Evolutionary conservation across 53 echinoderm and acorn worm genomes (phyloP), one percentile per base, ranked within the genome.

Genomic region (Henricia sp.): DNA sequence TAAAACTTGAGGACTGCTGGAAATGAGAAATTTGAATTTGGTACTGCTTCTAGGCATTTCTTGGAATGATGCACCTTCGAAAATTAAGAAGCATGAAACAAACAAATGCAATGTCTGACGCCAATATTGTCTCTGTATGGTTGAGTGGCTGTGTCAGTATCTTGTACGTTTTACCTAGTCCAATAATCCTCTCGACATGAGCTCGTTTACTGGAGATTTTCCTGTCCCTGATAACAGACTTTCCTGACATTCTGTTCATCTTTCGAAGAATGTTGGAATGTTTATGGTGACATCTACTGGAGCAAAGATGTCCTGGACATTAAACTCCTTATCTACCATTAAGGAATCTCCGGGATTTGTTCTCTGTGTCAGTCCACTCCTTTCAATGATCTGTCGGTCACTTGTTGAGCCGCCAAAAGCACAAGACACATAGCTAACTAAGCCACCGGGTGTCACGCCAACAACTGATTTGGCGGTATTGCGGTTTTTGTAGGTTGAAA

Each of bases 401-500:
- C 67, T 67, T n/a, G 67, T 67, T 1, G 41, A 67, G 4, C 67
- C 67, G 1, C 67, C 67, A 67, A 20, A 67, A 19, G 67, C 67
- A 67, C 36, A 37, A 17, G 36, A 19, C 33, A 67, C 37, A 37
- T 67, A 16, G 28, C 34, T 67, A 26, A 67, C 26, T 37, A 67
- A 37, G 36, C 67, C 67, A 16, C 39, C 67, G 34, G 67, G 67
- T 34, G 67, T 66, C 37, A 66, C 6, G n/a, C 39, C 67, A 66
- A 66, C 67, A 33, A 66, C 30, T 38, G 67, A 33, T 37, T 66
- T 66, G 13, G 67, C 35, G n/a, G 67, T 66, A 33, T 66, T 66
- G 33, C 67, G 67, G 36, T 66, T 71, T 71, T 71, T 69, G 23
- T 69, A 69, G 25, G 72, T 52, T 72, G 52, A 72, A 72, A 72